These are phyloP conservation scores for Marronus borbonicus DNA, from an alignment of 2,888 invertebrate species.

Conservation along the genomic window DNA sequence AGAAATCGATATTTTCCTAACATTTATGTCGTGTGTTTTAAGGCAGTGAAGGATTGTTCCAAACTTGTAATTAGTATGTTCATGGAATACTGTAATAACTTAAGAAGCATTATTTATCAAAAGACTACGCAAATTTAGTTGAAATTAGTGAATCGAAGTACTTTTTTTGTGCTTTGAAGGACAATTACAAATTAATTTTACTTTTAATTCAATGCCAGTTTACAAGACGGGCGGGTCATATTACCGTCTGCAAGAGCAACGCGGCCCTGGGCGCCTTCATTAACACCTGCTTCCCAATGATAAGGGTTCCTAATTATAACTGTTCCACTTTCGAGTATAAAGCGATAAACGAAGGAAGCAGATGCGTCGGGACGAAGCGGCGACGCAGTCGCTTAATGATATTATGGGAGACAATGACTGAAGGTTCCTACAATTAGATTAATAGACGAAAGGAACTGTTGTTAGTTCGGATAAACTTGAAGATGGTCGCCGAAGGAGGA, in stretches of 20 bases:
- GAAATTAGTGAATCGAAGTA: no score
- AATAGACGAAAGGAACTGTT: constrained; percentile 26
- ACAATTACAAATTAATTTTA: no score
- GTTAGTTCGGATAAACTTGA: constrained; percentile 17
- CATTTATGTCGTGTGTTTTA: no score
- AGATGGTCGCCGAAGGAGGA: neutral
- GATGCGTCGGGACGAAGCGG: neutral
- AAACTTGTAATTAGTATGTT: no score
- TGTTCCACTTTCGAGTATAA: neutral
- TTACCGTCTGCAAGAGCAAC: neutral
- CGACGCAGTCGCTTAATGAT: constrained; percentile 28
- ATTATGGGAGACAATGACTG: constrained; percentile 39
- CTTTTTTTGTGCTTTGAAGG: no score
- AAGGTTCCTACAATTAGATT: constrained; percentile 46
- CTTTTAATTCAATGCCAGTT: neutral
- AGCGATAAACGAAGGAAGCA: constrained; percentile 7
- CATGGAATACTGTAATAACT: no score
- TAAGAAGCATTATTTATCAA: no score
- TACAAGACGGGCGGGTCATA: neutral
- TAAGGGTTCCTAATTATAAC: constrained; percentile 40
- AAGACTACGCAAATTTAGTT: no score
- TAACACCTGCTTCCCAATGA: constrained; percentile 42
- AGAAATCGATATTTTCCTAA: no score
- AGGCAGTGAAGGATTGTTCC: no score
- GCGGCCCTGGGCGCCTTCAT: constrained; percentile 1